Conservation (phyloP, 2,113 vertebrate species). For the Catharus fuscescens region DNA sequence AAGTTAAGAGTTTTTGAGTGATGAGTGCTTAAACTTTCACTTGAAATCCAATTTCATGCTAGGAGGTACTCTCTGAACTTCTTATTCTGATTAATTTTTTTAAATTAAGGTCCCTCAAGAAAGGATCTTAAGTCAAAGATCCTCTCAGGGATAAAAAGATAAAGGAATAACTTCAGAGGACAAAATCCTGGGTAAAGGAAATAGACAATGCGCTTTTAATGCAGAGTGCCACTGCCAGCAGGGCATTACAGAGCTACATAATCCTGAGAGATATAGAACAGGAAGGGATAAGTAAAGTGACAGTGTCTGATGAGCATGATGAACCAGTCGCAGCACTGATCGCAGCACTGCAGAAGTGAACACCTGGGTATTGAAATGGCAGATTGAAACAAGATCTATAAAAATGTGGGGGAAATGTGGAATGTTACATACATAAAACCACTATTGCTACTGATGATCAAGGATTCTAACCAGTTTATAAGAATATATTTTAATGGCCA, state of each 20-base stretch:
- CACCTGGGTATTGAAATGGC: background rate
- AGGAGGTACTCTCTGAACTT: constrained; percentile 9
- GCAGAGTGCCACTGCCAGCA: background rate
- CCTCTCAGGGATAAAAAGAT: background rate
- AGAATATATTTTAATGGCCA: background rate
- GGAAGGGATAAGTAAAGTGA: background rate
- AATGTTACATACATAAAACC: background rate
- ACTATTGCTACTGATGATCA: background rate
- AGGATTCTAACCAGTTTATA: background rate
- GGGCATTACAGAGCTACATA: background rate
- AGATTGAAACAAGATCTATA: background rate
- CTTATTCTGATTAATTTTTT: constrained; percentile 4
- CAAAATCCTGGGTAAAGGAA: background rate
- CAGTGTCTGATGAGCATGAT: background rate
- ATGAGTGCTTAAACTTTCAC: constrained; percentile 16
- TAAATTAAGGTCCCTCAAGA: background rate
- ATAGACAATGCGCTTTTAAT: background rate
- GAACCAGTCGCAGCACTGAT: background rate
- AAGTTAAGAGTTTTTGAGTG: constrained; percentile 34
- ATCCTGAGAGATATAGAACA: background rate
- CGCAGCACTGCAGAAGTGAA: background rate
- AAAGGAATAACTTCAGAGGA: background rate
- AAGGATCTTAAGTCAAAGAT: background rate
- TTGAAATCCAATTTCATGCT: constrained; percentile 34
- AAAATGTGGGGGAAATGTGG: background rate